These are phyloP conservation scores for Steatocranus sp. DNA, from an alignment of 2,797 vertebrate genomes.

Conservation along the genomic window DNA sequence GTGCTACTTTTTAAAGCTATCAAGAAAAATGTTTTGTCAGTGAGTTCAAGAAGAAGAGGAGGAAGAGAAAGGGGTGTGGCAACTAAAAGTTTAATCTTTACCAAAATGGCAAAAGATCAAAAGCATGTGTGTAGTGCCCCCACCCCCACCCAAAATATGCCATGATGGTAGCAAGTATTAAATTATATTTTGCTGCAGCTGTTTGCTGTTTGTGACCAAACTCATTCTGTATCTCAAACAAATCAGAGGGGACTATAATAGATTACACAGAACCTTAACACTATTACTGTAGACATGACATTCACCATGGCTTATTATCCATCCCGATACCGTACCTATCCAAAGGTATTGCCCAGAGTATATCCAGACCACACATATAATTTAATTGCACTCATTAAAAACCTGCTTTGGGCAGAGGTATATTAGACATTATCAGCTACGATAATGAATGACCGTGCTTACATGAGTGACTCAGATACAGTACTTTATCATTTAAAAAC, in stretches of 20 bases:
- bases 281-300: not conserved
- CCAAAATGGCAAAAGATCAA: not conserved
- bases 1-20: not conserved
- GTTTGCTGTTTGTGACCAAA: not conserved
- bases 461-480: not conserved
- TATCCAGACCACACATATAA: conserved; percentile 21
- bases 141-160: not conserved
- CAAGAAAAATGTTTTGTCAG: not conserved
- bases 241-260: not conserved
- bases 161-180: not conserved
- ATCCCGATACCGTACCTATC: conserved; percentile 27
- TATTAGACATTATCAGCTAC: not conserved
- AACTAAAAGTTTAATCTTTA: not conserved
- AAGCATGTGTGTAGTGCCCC: not conserved
- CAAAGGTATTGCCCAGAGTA: conserved; percentile 35
- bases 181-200: not conserved
- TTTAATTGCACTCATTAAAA: not conserved
- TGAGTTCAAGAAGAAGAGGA: not conserved
- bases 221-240: not conserved
- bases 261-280: not conserved
- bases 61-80: not conserved
- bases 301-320: conserved; percentile 18
- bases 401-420: not conserved
- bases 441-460: not conserved
- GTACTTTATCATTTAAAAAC: not conserved